Evolutionary conservation across 2,888 invertebrate species (phyloP).

Genomic region (Lasioglossum malachurum): DNA sequence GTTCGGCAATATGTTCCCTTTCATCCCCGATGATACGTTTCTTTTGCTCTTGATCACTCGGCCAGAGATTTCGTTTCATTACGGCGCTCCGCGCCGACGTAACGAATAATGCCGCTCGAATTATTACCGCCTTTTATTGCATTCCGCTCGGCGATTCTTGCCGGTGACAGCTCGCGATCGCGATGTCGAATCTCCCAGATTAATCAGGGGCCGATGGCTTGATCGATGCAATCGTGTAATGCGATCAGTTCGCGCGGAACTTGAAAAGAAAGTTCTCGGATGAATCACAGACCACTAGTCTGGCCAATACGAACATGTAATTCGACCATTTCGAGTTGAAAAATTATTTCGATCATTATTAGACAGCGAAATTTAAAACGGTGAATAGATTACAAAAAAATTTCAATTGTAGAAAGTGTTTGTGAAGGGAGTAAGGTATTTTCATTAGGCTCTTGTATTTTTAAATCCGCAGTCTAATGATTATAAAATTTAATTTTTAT

Average conservation of each 20-base stretch:
- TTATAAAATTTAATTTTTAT: not conserved
- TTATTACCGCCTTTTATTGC: conserved; percentile 3
- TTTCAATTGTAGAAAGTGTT: too few species aligned
- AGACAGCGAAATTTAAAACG: too few species aligned
- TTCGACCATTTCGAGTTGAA: not conserved
- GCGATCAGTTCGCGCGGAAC: not conserved
- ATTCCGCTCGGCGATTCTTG: not conserved
- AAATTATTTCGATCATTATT: not conserved
- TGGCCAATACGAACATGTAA: not conserved
- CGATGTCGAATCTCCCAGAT: not conserved
- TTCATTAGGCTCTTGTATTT: too few species aligned
- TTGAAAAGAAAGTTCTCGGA: not conserved
- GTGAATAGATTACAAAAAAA: too few species aligned
- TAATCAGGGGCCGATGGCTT: not conserved
- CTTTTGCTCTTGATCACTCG: conserved; percentile 14
- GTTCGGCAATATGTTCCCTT: conserved; percentile 29
- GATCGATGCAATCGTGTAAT: not conserved
- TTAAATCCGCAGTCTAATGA: not conserved
- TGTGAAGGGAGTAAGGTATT: too few species aligned
- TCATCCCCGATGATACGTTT: conserved; percentile 2
- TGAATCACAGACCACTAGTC: not conserved
- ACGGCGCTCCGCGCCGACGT: not conserved
- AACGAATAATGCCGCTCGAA: not conserved
- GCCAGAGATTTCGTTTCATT: conserved; percentile 13
- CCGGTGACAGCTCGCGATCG: not conserved